These are phyloP conservation scores for Rhea pennata DNA, from an alignment of 2,113 vertebrate species.

Conservation along the genomic window DNA sequence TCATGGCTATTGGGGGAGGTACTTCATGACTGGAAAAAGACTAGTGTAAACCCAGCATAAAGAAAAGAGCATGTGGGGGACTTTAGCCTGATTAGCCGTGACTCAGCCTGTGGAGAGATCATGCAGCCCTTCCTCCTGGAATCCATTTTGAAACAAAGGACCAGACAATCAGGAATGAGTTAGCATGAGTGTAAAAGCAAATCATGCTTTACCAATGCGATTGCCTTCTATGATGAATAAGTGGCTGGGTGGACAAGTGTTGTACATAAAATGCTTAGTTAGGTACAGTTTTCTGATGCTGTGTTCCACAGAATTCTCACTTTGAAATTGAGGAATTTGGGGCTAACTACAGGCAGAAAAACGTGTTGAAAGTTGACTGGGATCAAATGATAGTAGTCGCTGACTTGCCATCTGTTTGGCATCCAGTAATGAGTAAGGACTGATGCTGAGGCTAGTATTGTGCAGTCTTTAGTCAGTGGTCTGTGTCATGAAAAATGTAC, in stretches of 20 bases:
- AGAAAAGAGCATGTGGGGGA: not conserved
- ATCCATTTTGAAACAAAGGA: not conserved
- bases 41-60: not conserved
- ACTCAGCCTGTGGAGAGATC: not conserved
- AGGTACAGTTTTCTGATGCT: not conserved
- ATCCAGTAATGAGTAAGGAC: not conserved
- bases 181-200: not conserved
- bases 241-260: not conserved
- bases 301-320: not conserved
- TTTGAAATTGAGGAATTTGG: too few relatives aligned
- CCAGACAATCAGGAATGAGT: not conserved
- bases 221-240: not conserved
- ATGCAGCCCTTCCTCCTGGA: not conserved
- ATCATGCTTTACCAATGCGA: not conserved
- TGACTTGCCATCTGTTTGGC: not conserved
- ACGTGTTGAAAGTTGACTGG: not conserved
- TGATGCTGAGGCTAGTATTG: not conserved
- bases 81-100: not conserved
- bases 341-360: not conserved
- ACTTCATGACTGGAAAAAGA: not conserved
- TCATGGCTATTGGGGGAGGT: not conserved
- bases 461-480: not conserved
- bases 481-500: not conserved
- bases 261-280: not conserved
- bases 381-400: not conserved